phyloP scores from a whole-genome alignment of 1,140 invertebrate genomes.

The Dendrolimus punctatus region DNA sequence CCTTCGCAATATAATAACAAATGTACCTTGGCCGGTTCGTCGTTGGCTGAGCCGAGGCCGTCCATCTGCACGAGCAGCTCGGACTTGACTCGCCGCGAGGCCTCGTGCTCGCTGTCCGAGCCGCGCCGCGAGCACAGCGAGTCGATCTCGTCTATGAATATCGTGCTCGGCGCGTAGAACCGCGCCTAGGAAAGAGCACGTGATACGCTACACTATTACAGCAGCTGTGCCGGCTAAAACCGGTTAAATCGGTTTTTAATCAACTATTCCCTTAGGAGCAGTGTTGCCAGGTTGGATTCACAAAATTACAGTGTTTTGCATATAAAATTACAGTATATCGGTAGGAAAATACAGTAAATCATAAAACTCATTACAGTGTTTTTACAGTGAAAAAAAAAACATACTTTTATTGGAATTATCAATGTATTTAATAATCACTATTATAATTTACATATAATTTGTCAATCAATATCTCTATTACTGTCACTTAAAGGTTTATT shows the following conservation, averaged over 20 bases:
- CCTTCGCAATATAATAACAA: not conserved
- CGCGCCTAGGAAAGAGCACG: slow-evolving; percentile 81
- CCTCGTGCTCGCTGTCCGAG: slow-evolving; percentile 98
- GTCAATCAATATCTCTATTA: no score
- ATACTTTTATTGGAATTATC: no score
- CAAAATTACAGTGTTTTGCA: no score
- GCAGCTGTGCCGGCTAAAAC: not conserved
- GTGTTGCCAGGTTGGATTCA: no score
- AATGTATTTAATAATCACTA: no score
- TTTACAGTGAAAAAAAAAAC: no score
- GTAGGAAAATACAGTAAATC: no score
- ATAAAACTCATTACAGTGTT: no score
- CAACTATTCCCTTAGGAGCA: slow-evolving; percentile 2
- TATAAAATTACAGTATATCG: no score
- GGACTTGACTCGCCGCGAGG: slow-evolving; percentile 96
- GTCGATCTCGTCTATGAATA: slow-evolving; percentile 99
- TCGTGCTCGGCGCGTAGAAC: slow-evolving; percentile 99
- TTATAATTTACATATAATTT: no score
- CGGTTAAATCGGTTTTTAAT: not conserved
- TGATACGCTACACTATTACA: not conserved
- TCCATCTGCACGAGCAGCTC: slow-evolving; percentile 99
- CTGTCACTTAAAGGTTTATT: no score
- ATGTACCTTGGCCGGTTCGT: slow-evolving; percentile 74
- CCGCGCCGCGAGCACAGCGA: slow-evolving; percentile 97
- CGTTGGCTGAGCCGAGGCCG: slow-evolving; percentile 88